phyloP scores from a whole-genome alignment of 2,113 vertebrate species.

The human region DNA sequence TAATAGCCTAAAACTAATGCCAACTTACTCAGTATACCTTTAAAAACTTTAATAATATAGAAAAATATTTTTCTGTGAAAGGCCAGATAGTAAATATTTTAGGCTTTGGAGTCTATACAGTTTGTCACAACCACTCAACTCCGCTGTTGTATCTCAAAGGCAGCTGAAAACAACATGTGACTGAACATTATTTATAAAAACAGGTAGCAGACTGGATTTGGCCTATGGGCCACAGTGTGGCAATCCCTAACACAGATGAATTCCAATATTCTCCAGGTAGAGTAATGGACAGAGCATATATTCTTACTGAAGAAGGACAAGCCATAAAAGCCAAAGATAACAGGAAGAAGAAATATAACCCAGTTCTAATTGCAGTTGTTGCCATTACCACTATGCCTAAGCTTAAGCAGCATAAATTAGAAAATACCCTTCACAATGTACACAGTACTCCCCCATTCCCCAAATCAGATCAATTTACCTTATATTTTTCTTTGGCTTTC shows the following conservation, averaged over 20 bases:
- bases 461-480: slow-evolving; percentile 85
- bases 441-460: not conserved
- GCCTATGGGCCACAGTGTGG: not conserved
- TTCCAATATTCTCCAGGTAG: not conserved
- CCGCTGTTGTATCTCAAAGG: not conserved
- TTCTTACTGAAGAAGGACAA: slow-evolving; percentile 3
- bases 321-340: not conserved
- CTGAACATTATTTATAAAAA: slow-evolving; percentile 28
- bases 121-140: not conserved
- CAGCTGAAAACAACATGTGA: not conserved
- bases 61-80: slow-evolving; percentile 18
- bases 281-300: not conserved
- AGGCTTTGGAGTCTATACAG: not conserved
- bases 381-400: not conserved
- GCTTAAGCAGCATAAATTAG: not conserved
- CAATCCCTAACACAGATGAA: not conserved
- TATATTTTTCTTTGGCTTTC: slow-evolving; percentile 99
- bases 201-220: not conserved
- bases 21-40: not conserved
- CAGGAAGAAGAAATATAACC: not conserved
- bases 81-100: not conserved
- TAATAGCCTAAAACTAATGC: not conserved
- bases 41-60: slow-evolving; percentile 20
- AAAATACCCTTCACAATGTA: not conserved
- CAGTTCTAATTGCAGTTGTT: slow-evolving; percentile 16